A percentile compares a stretch with the other conserved stretches of the same genome.
These are phyloP conservation scores for Natator depressus DNA, from an alignment of 2,113 vertebrate genomes.

Conservation along the genomic window DNA sequence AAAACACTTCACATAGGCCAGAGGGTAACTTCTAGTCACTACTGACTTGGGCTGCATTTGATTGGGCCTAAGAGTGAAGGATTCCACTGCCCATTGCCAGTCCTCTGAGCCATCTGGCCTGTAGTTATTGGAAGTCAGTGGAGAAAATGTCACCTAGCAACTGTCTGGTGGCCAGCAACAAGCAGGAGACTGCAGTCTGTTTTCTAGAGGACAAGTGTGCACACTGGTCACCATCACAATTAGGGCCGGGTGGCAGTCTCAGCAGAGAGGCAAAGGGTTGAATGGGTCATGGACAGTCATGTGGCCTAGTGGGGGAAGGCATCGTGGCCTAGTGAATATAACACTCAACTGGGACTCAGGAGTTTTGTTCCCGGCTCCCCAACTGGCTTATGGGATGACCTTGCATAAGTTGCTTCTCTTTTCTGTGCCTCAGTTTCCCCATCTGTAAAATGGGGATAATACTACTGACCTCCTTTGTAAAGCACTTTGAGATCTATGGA, in stretches of 20 bases:
- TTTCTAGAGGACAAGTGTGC: not conserved
- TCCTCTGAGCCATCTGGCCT: not conserved
- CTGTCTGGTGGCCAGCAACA: not conserved
- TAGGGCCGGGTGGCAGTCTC: not conserved
- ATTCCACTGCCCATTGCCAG: not conserved
- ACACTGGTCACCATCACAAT: not conserved
- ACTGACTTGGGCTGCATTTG: not conserved
- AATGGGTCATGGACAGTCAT: not conserved
- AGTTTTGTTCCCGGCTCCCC: not conserved
- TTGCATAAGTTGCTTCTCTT: not conserved
- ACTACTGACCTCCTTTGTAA: not conserved
- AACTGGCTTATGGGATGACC: not conserved
- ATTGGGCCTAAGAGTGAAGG: not conserved
- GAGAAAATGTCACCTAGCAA: not conserved
- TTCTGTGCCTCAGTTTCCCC: not conserved
- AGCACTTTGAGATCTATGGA: not conserved
- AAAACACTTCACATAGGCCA: not conserved
- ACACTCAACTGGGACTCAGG: not conserved
- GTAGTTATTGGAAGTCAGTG: not conserved
- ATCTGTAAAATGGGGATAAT: not conserved
- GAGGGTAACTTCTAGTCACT: not conserved
- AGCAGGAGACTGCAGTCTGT: not conserved
- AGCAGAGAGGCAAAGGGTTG: not conserved
- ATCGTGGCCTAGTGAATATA: not conserved
- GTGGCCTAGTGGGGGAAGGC: not conserved